phyloP scores from a whole-genome alignment of 2,797 vertebrate species.

The Acanthurus leucopareius region DNA sequence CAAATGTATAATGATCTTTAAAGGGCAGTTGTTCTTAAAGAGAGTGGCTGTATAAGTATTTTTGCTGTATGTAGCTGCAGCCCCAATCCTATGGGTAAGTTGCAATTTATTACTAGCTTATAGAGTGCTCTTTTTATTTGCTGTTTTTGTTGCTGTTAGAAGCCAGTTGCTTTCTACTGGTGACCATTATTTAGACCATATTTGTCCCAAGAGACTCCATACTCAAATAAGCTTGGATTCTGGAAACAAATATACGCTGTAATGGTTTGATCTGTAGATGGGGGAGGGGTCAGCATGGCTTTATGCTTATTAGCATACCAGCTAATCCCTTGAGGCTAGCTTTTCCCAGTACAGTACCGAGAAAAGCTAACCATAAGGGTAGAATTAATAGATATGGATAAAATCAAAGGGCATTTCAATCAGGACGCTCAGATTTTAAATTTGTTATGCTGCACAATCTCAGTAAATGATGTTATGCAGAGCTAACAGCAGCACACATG shows the following conservation, averaged over 20 bases:
- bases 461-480: constrained; percentile 13
- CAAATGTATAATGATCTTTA: background rate
- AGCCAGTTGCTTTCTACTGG: too few relatives aligned
- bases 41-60: background rate
- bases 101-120: background rate
- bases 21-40: background rate
- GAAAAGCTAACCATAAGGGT: background rate
- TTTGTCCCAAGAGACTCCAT: too few relatives aligned
- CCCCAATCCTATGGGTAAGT: background rate
- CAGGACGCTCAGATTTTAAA: constrained; percentile 10
- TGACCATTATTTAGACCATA: too few relatives aligned
- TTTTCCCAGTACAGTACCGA: too few relatives aligned
- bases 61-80: constrained; percentile 1
- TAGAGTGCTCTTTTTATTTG: too few relatives aligned
- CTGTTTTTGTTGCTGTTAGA: too few relatives aligned
- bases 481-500: constrained; percentile 16
- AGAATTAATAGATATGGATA: background rate
- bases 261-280: constrained; percentile 25
- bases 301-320: constrained; percentile 10
- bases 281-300: background rate
- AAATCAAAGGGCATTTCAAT: constrained; percentile 35
- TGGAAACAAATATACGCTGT: constrained; percentile 44
- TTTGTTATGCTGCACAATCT: constrained; percentile 30
- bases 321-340: background rate
- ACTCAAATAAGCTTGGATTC: background rate